phyloP scores from a whole-genome alignment of 2,113 vertebrate genomes.

The Apodemus sylvaticus region DNA sequence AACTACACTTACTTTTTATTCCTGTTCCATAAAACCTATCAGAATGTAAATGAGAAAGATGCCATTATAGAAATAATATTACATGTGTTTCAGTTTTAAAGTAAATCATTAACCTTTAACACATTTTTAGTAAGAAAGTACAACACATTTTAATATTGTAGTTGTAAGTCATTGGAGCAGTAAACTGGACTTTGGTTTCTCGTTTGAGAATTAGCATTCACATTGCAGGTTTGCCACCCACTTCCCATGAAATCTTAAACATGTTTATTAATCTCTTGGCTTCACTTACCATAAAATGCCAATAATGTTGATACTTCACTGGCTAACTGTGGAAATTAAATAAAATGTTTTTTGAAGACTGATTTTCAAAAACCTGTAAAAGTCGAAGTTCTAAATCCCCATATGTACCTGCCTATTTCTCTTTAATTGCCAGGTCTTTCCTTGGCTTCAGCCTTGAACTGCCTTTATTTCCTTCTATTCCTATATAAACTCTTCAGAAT shows the following conservation, averaged over 20 bases:
- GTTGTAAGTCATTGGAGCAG: conserved; percentile 4
- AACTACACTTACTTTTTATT: conserved; percentile 30
- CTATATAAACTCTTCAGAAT: conserved; percentile 28
- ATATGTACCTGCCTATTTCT: background rate
- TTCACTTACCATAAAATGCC: conserved; percentile 37
- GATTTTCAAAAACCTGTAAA: conserved; percentile 22
- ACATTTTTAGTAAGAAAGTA: conserved; percentile 45
- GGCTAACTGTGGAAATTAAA: background rate
- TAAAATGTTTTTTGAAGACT: conserved; percentile 38
- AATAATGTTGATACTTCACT: background rate
- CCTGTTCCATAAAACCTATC: conserved; percentile 36
- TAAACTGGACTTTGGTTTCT: conserved; percentile 22
- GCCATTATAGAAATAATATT: conserved; percentile 44
- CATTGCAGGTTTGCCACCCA: background rate
- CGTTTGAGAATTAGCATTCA: conserved; percentile 27
- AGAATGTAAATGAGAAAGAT: conserved; percentile 35
- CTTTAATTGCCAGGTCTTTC: background rate
- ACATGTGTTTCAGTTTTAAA: conserved; percentile 41
- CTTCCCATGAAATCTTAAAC: conserved; percentile 43
- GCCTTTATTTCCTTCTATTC: background rate
- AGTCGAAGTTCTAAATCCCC: background rate
- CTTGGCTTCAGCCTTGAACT: background rate
- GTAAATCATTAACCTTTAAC: conserved; percentile 53
- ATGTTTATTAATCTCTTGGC: conserved; percentile 13
- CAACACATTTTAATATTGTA: conserved; percentile 21